Base-by-base conservation (phyloP, 2,797 vertebrate genomes). In the Artibeus lituratus region DNA sequence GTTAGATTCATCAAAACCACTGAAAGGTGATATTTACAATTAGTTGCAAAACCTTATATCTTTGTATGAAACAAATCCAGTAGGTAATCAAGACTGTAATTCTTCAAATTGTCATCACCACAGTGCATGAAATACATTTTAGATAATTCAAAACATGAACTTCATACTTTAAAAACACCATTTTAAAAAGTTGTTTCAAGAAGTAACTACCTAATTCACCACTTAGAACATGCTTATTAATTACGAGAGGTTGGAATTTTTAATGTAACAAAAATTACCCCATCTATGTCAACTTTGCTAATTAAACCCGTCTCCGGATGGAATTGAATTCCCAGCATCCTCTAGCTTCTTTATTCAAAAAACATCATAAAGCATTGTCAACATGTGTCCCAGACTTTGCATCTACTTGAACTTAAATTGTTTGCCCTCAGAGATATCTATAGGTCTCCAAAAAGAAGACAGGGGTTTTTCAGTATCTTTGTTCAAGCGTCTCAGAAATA, bases 1-100 rank as follows among this genome's bases (percentile, higher is more conserved):
- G 72, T 92, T 92, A 90, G 73, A n/a, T 77, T 96, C 92, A 94
- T 92, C 94, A 95, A 97, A 96, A 85, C 12, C 39, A 65, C 59
- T 35, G 77, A 95, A 95, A 93, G 53, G 72, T 51, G 22, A 86
- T 96, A 92, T 93, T 97, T 96, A 96, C 39, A 90, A 92, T 78
- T 85, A 78, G 69, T 83, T 90, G 24, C 92, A 97, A 95, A 97
- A 94, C 70, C 49, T 42, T 90, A 88, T n/a, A 74, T 51, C 90
- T 96, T 93, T 96, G 69, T 57, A 42, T 78, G 53, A 92, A 96
- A 96, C 72, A 93, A 91, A 92, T 90, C 49, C 70, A 77, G 35
- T 55, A 88, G 49, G 51, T 87, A 67, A 96, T 78, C 73, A 87
- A 90, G 59, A 81, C 3, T 76, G 10, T 59, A 95, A 53, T 72